Percentiles rank a stretch among this genome's conserved stretches.
Conservation (phyloP, 2,113 vertebrate species). For the Dascyllus trimaculatus region DNA sequence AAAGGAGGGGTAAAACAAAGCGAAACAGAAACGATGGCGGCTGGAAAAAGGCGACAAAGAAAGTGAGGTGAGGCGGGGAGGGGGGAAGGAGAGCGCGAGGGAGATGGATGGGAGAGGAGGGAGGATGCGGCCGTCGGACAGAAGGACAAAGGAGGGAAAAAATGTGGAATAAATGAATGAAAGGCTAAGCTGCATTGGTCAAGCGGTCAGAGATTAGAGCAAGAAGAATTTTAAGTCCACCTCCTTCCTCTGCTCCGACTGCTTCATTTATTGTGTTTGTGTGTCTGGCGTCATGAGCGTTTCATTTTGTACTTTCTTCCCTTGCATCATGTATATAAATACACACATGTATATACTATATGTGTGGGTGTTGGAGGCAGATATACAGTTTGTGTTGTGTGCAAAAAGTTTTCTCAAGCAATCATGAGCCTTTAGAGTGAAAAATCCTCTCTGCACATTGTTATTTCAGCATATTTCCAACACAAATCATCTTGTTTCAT, state of each 20-base stretch:
- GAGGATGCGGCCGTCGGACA: slow-evolving; percentile 34
- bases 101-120: slow-evolving; percentile 19
- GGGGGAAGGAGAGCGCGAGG: background rate
- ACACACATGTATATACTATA: background rate
- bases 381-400: no score
- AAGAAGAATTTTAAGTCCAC: slow-evolving; percentile 35
- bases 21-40: slow-evolving; percentile 1
- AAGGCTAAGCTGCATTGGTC: slow-evolving; percentile 43
- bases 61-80: slow-evolving; percentile 15
- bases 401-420: no score
- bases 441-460: no score
- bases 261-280: slow-evolving; percentile 6
- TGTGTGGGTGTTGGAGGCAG: background rate
- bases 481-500: no score
- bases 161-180: slow-evolving; percentile 53
- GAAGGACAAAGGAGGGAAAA: slow-evolving; percentile 39
- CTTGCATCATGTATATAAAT: background rate
- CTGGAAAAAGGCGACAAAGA: slow-evolving; percentile 21
- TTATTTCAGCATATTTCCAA: no score
- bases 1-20: background rate
- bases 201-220: slow-evolving; percentile 53
- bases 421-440: no score
- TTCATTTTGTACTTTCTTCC: background rate
- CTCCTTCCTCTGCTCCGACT: slow-evolving; percentile 15
- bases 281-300: slow-evolving; percentile 9